A percentile compares a stretch with the other conserved stretches of the same genome.
Evolutionary conservation across 35 echinoderm and acorn worm genomes (phyloP).

Genomic region (Ptychodera flava): DNA sequence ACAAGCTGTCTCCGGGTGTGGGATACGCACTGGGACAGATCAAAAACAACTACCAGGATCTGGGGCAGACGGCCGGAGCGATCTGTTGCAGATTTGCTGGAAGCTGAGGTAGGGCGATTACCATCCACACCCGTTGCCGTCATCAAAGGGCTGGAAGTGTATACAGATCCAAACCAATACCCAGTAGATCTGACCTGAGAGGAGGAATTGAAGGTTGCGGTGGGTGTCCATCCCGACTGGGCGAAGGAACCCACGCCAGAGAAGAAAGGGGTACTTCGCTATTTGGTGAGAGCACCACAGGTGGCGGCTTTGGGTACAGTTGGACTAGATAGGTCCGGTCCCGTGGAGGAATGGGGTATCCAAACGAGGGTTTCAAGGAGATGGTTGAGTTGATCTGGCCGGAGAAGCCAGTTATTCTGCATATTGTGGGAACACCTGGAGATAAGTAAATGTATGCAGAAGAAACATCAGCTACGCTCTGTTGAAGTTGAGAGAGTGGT

Average conservation of each 20-base stretch:
- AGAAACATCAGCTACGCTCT: background rate
- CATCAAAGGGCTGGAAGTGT: background rate
- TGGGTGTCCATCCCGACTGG: background rate
- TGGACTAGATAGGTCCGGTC: background rate
- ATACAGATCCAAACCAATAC: background rate
- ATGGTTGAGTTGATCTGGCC: background rate
- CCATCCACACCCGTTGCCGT: background rate
- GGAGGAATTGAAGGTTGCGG: background rate
- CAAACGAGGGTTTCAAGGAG: background rate
- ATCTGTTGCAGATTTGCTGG: background rate
- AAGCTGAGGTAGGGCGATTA: background rate
- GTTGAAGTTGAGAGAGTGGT: background rate
- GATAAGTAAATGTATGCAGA: background rate
- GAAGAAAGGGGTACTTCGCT: background rate
- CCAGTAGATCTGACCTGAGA: background rate
- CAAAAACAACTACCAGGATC: background rate
- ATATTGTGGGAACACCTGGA: background rate
- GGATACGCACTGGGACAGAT: background rate
- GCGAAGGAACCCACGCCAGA: background rate
- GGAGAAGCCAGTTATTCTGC: background rate
- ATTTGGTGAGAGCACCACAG: background rate
- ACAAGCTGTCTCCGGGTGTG: background rate
- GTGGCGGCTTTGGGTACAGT: background rate
- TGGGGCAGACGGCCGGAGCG: background rate
- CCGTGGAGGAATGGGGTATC: background rate